phyloP scores from a whole-genome alignment of 2,797 vertebrate species.

The Chromobotia macracanthus region DNA sequence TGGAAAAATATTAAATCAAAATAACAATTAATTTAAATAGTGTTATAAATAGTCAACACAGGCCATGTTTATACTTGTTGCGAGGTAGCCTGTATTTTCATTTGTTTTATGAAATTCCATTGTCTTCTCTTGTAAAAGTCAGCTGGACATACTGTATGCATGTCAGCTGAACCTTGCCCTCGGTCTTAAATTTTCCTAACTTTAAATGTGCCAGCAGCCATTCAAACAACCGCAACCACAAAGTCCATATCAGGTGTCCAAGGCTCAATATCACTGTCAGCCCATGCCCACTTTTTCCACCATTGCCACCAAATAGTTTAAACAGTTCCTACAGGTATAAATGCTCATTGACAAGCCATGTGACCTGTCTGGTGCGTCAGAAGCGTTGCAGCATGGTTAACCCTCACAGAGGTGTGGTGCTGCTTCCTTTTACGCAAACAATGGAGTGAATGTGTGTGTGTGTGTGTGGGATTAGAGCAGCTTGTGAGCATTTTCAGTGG shows the following conservation, averaged over 20 bases:
- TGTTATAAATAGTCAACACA: no score
- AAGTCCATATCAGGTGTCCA: slow-evolving; percentile 8
- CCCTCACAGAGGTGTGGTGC: slow-evolving; percentile 40
- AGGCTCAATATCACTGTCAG: background rate
- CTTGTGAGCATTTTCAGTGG: slow-evolving; percentile 31
- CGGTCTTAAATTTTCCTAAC: slow-evolving; percentile 43
- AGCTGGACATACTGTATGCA: background rate
- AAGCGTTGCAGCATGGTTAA: slow-evolving; percentile 1
- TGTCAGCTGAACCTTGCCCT: background rate
- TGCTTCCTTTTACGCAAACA: slow-evolving; percentile 52
- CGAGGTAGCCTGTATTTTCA: background rate
- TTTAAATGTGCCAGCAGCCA: slow-evolving; percentile 45
- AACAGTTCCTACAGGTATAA: background rate
- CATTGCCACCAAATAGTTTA: background rate
- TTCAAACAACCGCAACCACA: slow-evolving; percentile 30
- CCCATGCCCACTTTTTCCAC: background rate
- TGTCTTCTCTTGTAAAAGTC: background rate
- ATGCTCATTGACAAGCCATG: background rate
- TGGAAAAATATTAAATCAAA: no score
- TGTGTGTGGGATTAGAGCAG: slow-evolving; percentile 41
- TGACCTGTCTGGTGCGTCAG: background rate
- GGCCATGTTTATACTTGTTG: no score
- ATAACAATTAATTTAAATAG: no score
- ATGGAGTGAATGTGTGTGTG: slow-evolving; percentile 27
- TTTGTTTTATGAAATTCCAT: background rate